These are phyloP conservation scores for Drosophila infuscata DNA, from an alignment of 2,888 invertebrate species.

Conservation along the genomic window DNA sequence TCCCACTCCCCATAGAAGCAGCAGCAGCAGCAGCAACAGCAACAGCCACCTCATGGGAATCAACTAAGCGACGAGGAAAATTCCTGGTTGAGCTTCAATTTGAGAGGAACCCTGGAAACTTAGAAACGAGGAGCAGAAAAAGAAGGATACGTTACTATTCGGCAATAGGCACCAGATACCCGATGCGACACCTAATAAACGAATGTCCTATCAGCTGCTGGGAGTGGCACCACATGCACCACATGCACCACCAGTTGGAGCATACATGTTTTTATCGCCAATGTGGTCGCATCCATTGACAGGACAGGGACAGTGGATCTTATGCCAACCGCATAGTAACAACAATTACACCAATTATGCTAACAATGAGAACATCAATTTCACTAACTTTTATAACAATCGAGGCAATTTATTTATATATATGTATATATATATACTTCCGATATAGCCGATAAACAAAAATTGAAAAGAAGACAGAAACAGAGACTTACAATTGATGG, in stretches of 20 bases:
- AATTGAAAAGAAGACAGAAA: not conserved
- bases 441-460: not conserved
- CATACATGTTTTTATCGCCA: not conserved
- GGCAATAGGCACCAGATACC: no score
- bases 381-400: not conserved
- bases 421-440: not conserved
- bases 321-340: not conserved
- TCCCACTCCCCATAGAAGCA: not conserved
- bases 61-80: not conserved
- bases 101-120: not conserved
- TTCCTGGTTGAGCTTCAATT: not conserved
- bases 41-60: not conserved
- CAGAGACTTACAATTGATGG: not conserved
- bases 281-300: not conserved
- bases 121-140: not conserved
- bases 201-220: not conserved
- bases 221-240: not conserved
- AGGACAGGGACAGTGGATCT: rapidly evolving
- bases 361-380: not conserved
- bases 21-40: no score
- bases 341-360: not conserved
- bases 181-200: not conserved
- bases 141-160: not conserved
- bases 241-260: not conserved
- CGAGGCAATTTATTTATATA: not conserved